Conservation (phyloP, 2,797 vertebrate species). For the Peromyscus aztecus region DNA sequence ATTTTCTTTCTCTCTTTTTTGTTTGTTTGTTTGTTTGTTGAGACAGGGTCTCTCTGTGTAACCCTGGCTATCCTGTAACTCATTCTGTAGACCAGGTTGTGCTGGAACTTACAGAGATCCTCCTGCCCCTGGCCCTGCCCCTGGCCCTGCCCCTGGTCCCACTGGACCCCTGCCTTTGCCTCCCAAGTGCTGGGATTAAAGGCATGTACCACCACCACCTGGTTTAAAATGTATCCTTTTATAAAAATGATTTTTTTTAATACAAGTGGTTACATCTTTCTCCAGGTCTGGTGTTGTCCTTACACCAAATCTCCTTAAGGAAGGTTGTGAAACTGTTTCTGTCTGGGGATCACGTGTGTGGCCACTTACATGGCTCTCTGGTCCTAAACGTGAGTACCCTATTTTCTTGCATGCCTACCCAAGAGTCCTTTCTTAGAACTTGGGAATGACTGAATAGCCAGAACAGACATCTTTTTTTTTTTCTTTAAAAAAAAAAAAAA, state of each 20-base stretch:
- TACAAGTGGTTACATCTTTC: neutral
- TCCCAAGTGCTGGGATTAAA: neutral
- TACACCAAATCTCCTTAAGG: neutral
- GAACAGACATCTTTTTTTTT: neutral
- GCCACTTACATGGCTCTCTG: neutral
- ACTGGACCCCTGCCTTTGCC: neutral
- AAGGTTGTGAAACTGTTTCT: neutral
- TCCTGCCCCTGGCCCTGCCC: neutral
- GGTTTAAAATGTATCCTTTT: neutral
- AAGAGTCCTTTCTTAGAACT: neutral
- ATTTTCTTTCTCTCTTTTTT: neutral
- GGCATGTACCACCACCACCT: neutral
- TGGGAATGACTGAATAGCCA: neutral
- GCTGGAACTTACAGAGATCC: neutral
- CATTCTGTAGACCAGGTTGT: neutral
- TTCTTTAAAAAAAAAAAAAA: slow-evolving; percentile 19
- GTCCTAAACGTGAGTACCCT: neutral
- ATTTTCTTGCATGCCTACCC: slow-evolving; percentile 9
- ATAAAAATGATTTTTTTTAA: neutral
- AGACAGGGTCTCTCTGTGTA: neutral
- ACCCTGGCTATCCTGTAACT: neutral
- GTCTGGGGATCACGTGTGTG: neutral
- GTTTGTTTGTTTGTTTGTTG: neutral
- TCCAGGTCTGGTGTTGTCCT: neutral
- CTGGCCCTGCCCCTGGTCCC: too few species aligned